A percentile compares a stretch with the other conserved stretches of the same genome.
Evolutionary conservation across 2,113 vertebrate species (phyloP).

Genomic region (Astatoreochromis straeleni): DNA sequence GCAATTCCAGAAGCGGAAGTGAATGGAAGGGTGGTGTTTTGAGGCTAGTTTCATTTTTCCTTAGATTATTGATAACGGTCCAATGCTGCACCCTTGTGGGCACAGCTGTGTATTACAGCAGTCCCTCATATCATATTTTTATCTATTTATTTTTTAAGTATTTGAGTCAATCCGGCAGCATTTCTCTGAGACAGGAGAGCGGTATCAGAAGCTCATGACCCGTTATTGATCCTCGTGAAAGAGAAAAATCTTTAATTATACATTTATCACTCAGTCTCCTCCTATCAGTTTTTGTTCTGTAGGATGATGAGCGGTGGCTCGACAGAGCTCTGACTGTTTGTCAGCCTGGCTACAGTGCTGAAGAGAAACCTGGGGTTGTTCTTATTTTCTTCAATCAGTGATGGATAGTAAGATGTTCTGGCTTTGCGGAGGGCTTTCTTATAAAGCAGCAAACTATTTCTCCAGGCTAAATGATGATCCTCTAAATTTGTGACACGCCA

Average conservation of each 20-base stretch:
- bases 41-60: not conserved
- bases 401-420: too few species aligned
- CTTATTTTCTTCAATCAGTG: not conserved
- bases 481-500: too few species aligned
- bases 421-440: too few species aligned
- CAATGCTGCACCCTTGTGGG: not conserved
- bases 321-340: rapidly evolving
- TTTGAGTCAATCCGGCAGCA: not conserved
- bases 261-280: not conserved
- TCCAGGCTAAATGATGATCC: too few species aligned
- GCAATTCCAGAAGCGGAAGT: not conserved
- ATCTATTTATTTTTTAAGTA: not conserved
- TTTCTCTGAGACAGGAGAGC: not conserved
- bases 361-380: not conserved
- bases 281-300: not conserved
- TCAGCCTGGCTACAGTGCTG: not conserved
- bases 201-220: not conserved
- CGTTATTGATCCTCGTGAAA: not conserved
- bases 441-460: too few species aligned
- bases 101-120: not conserved
- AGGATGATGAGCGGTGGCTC: not conserved
- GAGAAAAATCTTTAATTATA: not conserved
- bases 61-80: not conserved
- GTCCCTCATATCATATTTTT: not conserved
- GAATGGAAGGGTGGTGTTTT: not conserved